phyloP scores from a whole-genome alignment of 2,113 vertebrate genomes.

The Malaclemys terrapin region DNA sequence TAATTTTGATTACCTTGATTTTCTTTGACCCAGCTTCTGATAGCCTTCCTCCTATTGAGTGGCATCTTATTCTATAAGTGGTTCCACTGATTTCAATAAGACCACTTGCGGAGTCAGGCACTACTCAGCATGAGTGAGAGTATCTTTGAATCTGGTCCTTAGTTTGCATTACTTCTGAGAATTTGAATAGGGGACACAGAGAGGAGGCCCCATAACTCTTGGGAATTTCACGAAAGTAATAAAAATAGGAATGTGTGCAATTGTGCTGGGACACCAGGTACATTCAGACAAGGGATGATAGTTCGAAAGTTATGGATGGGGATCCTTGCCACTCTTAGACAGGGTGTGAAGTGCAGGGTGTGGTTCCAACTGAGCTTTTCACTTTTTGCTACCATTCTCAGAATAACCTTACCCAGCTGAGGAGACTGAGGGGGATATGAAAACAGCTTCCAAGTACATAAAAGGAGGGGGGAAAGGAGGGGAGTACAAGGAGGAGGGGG shows the following conservation, averaged over 20 bases:
- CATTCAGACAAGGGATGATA: background rate
- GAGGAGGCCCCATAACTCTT: background rate
- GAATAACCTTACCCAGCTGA: background rate
- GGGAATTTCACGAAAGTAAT: background rate
- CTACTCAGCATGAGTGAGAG: background rate
- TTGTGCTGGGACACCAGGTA: background rate
- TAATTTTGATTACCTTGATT: conserved; percentile 38
- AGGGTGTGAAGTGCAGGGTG: background rate
- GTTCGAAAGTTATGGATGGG: background rate
- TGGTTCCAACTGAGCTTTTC: background rate
- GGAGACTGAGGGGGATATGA: too few species aligned
- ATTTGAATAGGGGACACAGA: background rate
- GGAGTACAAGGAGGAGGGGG: background rate
- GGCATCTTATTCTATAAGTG: background rate
- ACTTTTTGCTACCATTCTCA: background rate
- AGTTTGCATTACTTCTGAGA: background rate
- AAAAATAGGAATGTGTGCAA: background rate
- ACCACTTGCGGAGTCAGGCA: conserved; percentile 3
- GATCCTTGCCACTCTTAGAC: background rate
- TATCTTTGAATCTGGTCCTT: background rate
- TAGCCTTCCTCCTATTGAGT: background rate
- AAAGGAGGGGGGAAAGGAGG: too few species aligned
- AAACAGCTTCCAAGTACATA: background rate
- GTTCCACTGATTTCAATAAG: conserved; percentile 8
- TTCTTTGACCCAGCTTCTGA: background rate